Conservation (phyloP, 2,888 invertebrate genomes). For the Cremastinae sp. region DNA sequence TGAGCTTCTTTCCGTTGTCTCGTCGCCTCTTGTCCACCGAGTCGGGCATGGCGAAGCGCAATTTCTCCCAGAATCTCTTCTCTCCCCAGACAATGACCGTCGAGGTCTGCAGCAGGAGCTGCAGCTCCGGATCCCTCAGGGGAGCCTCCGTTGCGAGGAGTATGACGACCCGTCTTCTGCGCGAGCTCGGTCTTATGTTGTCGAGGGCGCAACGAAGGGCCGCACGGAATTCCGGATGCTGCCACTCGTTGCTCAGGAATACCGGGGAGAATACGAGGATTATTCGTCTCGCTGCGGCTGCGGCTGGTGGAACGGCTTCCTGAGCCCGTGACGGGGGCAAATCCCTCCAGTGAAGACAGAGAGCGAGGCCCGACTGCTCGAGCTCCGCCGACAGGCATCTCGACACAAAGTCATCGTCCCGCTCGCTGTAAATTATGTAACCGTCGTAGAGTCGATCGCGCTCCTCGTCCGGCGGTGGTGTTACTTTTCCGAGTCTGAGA, state of each 20-base stretch:
- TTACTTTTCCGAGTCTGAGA: slow-evolving; percentile 83
- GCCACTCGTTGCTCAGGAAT: slow-evolving; percentile 92
- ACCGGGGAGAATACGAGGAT: slow-evolving; percentile 90
- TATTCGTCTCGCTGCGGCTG: slow-evolving; percentile 88
- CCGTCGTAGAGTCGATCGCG: slow-evolving; percentile 87
- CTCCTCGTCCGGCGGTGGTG: slow-evolving; percentile 81
- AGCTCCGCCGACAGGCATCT: slow-evolving; percentile 87
- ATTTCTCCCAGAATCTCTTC: slow-evolving; percentile 92
- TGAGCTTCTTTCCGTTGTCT: slow-evolving; percentile 62
- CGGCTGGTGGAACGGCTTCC: slow-evolving; percentile 83
- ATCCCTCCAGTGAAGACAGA: slow-evolving; percentile 84
- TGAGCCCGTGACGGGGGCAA: slow-evolving; percentile 77
- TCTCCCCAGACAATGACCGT: slow-evolving; percentile 88
- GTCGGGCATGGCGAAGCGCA: slow-evolving; percentile 89
- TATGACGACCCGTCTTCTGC: slow-evolving; percentile 75
- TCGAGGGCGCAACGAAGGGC: slow-evolving; percentile 90
- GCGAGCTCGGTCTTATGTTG: slow-evolving; percentile 79
- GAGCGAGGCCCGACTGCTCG: slow-evolving; percentile 86
- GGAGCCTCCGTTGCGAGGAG: slow-evolving; percentile 86
- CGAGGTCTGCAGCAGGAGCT: slow-evolving; percentile 87
- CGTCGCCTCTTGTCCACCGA: slow-evolving; percentile 81
- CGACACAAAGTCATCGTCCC: slow-evolving; percentile 88
- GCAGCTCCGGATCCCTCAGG: slow-evolving; percentile 88
- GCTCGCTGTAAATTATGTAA: slow-evolving; percentile 92
- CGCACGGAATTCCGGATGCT: slow-evolving; percentile 89